Base-by-base conservation (phyloP, 2,113 vertebrate genomes). In the Eretmochelys imbricata region DNA sequence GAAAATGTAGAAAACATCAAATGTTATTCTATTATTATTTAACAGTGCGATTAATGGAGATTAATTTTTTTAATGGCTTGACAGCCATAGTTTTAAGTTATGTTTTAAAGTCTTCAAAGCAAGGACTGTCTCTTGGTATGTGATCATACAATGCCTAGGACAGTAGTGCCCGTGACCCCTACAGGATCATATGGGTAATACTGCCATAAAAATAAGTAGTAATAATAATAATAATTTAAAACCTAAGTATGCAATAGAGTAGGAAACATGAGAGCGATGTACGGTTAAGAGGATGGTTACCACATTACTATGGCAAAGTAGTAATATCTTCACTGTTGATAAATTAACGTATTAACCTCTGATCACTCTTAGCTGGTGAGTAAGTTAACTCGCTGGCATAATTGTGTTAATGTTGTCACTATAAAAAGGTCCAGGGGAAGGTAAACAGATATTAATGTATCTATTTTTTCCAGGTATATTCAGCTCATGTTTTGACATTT, bases 321-420 rank as follows among this genome's bases (percentile, higher is more conserved):
- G 22, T 42, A 92, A 46, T 53, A 88, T 53, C 10, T 93, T 94
- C 82, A 54, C 24, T 72, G 50, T n/a, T 94, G 81, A 92, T 81
- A 95, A 93, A 91, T 85, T 81, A 85, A 76, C 24, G 27, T 50
- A 46, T 82, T 87, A 91, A 95, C 80, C 90, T 94, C 49, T 94
- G 86, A n/a, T 87, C 94, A 93, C 35, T 55, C 78, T 87, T 93
- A 89, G 75, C 65, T 76, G 90, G 48, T 29, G 88, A 85, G 6
- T 76, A 80, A 80, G 48, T 91, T 89, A 93, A 93, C 55, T 95
- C 91, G 38, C 84, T 93, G n/a, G 48, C 84, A 51, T 57, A 91
- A 35, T 20, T 87, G 24, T 85, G 59, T 93, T 94, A 35, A 27
- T 87, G 20, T 84, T 51, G 92, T 93, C 0, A 0, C 83, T 92